Conservation (phyloP, 2,113 vertebrate genomes). For the Perccottus glenii region DNA sequence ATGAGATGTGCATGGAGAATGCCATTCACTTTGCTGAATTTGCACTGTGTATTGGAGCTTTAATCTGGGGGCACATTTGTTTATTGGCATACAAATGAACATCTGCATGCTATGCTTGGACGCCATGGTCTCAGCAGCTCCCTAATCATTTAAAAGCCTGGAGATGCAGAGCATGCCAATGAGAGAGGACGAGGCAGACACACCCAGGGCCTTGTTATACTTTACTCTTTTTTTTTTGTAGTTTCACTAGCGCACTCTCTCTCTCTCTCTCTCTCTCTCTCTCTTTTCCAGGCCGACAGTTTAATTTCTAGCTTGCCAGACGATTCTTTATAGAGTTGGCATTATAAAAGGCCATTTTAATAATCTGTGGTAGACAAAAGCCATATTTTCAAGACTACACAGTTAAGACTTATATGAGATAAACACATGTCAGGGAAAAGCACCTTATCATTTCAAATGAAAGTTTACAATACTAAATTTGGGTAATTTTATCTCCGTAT, state of each 20-base stretch:
- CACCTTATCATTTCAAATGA: neutral
- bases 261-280: constrained; percentile 40
- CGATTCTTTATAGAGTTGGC: constrained; percentile 59
- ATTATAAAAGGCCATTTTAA: constrained; percentile 48
- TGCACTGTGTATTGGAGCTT: constrained; percentile 68
- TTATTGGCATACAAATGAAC: constrained; percentile 80
- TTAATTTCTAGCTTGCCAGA: constrained; percentile 60
- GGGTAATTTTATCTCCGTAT: neutral
- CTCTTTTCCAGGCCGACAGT: constrained; percentile 55
- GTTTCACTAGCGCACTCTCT: constrained; percentile 37
- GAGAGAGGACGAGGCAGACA: constrained; percentile 50
- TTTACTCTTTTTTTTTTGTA: constrained; percentile 48
- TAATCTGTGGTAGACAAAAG: constrained; percentile 36
- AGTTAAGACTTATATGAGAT: constrained; percentile 12
- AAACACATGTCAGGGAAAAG: neutral
- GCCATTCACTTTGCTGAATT: constrained; percentile 69
- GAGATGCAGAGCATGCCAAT: constrained; percentile 68
- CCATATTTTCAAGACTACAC: constrained; percentile 29
- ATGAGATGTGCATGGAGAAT: constrained; percentile 65
- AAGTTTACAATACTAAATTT: neutral
- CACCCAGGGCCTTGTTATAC: constrained; percentile 62
- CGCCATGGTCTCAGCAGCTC: constrained; percentile 61
- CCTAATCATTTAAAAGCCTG: constrained; percentile 73
- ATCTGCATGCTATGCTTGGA: constrained; percentile 75
- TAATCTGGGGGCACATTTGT: constrained; percentile 77